Evolutionary conservation across 1,140 invertebrate species (phyloP), one percentile per base, ranked within the genome.

Genomic region (Macrostomum lignano): DNA sequence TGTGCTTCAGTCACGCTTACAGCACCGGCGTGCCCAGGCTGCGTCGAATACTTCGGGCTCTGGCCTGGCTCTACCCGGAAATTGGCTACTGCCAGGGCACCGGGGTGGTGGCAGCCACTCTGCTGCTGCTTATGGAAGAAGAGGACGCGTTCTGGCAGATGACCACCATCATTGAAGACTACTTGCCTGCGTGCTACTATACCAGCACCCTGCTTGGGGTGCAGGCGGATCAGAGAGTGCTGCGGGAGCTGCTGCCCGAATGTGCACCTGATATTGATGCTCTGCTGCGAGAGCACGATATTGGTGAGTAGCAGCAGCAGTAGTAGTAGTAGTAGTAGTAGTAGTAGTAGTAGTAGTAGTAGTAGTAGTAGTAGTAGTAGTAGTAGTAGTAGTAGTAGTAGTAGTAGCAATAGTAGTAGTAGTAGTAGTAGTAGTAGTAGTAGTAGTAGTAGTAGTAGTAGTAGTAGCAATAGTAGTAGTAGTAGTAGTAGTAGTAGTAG

Each of bases 71-170:
- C 0, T 98, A 86, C 62, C 86, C 86, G 19, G 84, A 94, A 48
- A 84, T 96, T 46, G 84, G 86, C 54, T 78, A 94, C 53, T 96
- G 84, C 52, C 84, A 94, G 63, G 86, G 84, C 21, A 86, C 77
- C 25, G 79, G 79, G 21, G 79, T 81, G 41, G 55, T 62, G 43
- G 81, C 74, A 25, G 81, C 84, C n/a, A 81, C 75, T 28, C 60
- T 98, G 17, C 59, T 98, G 36, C 62, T 98, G 1, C 68, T 96
- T 31, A 67, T 94, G 60, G 84, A 93, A 60, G 88, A 98, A 64
- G 88, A 96, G 61, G 82, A 21, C 9, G 23, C 34, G 3, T 36
- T 36, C 21, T 36, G 34, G 34, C 7, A 91, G 58, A 79, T 94
- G 75, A 74, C 76, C 44, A 75, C 79, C 9, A 81, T 96, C 46